phyloP scores from a whole-genome alignment of 2,888 invertebrate species.

The Drosophila infuscata region DNA sequence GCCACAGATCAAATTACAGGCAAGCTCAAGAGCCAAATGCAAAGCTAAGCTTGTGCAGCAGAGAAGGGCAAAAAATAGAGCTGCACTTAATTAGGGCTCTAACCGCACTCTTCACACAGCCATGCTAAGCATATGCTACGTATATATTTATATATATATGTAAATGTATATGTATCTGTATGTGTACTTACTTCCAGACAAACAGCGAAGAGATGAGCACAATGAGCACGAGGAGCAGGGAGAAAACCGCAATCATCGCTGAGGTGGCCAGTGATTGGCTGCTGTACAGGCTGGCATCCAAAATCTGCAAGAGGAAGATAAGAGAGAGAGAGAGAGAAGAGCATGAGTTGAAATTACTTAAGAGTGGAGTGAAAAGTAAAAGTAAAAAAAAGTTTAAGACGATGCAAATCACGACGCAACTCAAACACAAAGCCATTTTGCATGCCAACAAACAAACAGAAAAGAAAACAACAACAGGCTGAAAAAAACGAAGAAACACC shows the following conservation, averaged over 20 bases:
- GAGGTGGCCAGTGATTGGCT: conserved; percentile 94
- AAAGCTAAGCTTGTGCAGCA: not conserved
- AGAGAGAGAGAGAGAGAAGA: conserved; percentile 84
- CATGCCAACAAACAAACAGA: conserved; percentile 55
- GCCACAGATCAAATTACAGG: conserved; percentile 27
- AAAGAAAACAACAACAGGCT: conserved; percentile 20
- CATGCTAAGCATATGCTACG: not conserved
- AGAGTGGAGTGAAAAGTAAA: conserved; percentile 45
- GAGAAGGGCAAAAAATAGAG: not conserved
- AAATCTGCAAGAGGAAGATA: conserved; percentile 88
- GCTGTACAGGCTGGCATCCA: conserved; percentile 94
- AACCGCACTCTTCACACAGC: conserved; percentile 5
- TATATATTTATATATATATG: not conserved
- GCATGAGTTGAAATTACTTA: conserved; percentile 44
- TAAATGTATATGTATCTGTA: not conserved
- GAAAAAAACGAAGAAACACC: not conserved
- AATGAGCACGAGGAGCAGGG: conserved; percentile 91
- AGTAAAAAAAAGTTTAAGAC: conserved; percentile 48
- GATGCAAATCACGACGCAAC: conserved; percentile 62
- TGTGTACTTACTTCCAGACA: conserved; percentile 93
- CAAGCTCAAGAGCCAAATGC: conserved; percentile 6
- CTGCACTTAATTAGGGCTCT: conserved; percentile 7
- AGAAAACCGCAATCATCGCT: conserved; percentile 93
- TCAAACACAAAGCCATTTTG: conserved; percentile 76
- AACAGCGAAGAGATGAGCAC: conserved; percentile 92